Conservation (phyloP, 1,140 invertebrate genomes). For the Drosophila aff. region DNA sequence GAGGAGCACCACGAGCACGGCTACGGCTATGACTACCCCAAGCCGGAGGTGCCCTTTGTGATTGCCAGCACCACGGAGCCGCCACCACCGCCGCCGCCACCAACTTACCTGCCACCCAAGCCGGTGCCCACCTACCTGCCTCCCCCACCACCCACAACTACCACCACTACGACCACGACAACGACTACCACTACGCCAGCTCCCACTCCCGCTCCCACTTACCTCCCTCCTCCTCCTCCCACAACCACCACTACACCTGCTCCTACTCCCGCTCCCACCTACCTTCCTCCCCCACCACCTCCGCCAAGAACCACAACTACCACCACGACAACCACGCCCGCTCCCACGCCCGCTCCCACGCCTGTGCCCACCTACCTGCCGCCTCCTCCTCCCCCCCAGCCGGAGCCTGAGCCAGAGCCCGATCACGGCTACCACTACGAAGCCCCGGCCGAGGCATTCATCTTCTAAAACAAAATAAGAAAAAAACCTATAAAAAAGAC, state of each 20-base stretch:
- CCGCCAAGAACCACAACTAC: slow-evolving; percentile 33
- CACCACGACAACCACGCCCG: slow-evolving; percentile 20
- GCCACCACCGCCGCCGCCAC: slow-evolving; percentile 58
- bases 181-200: slow-evolving; percentile 42
- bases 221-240: slow-evolving; percentile 32
- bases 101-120: slow-evolving; percentile 65
- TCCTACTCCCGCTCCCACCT: slow-evolving; percentile 48
- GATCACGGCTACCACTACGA: slow-evolving; percentile 75
- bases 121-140: slow-evolving; percentile 58
- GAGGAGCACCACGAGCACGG: slow-evolving; percentile 51
- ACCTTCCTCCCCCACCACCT: slow-evolving; percentile 47
- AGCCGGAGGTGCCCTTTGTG: slow-evolving; percentile 68
- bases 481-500: not conserved
- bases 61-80: slow-evolving; percentile 56
- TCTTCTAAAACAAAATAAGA: slow-evolving; percentile 41
- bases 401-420: slow-evolving; percentile 29
- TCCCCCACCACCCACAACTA: slow-evolving; percentile 47
- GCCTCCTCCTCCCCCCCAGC: slow-evolving; percentile 25
- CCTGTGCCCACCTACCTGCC: slow-evolving; percentile 36
- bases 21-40: slow-evolving; percentile 72
- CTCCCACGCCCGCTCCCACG: slow-evolving; percentile 23
- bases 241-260: slow-evolving; percentile 24
- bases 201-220: slow-evolving; percentile 33
- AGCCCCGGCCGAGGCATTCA: slow-evolving; percentile 60
- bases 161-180: slow-evolving; percentile 24